Conservation (phyloP, 2,888 invertebrate genomes). For the Globia sparganii region DNA sequence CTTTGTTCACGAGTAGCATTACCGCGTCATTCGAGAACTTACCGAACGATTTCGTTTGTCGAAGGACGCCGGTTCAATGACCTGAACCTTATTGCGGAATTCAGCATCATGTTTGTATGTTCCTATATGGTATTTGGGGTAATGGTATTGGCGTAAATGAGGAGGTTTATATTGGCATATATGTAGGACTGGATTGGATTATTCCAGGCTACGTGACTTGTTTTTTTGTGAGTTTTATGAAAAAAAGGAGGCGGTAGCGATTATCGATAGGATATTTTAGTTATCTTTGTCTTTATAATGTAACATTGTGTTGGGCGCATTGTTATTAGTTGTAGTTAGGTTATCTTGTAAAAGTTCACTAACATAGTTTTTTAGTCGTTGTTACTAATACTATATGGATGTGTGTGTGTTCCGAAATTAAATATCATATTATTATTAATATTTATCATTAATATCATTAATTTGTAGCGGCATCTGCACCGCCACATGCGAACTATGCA, state of each 20-base stretch:
- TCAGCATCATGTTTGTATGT: constrained; percentile 17
- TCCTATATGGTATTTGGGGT: constrained; percentile 30
- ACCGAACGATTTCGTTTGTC: constrained; percentile 33
- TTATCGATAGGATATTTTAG: background rate
- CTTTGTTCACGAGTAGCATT: constrained; percentile 54
- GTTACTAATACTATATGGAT: too few relatives aligned
- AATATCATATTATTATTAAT: too few relatives aligned
- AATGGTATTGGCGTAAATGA: constrained; percentile 27
- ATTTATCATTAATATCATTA: too few relatives aligned
- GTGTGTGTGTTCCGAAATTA: too few relatives aligned
- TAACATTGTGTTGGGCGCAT: too few relatives aligned
- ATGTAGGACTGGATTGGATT: background rate
- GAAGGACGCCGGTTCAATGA: constrained; percentile 42
- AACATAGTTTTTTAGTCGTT: too few relatives aligned
- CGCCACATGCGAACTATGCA: too few relatives aligned
- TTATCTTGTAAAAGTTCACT: too few relatives aligned
- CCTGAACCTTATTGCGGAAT: constrained; percentile 22
- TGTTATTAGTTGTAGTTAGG: too few relatives aligned
- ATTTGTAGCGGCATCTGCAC: too few relatives aligned
- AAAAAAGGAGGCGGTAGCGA: background rate
- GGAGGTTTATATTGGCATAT: constrained; percentile 1
- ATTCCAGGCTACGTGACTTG: background rate
- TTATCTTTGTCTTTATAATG: background rate
- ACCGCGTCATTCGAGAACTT: constrained; percentile 34
- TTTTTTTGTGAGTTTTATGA: background rate